Evolutionary conservation across 2,797 vertebrate genomes (phyloP).

Genomic region (Merluccius polli): DNA sequence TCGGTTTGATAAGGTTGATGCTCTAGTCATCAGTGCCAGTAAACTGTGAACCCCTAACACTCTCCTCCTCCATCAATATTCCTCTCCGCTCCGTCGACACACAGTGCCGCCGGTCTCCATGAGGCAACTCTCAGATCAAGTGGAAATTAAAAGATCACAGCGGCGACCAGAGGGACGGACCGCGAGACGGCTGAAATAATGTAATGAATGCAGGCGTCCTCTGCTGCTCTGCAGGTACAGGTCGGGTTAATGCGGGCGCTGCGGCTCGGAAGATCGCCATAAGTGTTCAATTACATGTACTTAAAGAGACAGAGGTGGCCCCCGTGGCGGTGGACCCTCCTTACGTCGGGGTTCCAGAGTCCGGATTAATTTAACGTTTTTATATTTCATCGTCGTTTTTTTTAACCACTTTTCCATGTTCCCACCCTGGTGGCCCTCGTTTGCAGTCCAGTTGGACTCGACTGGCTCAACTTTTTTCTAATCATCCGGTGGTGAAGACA

Average conservation of each 20-base stretch:
- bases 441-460: background rate
- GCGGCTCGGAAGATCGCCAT: conserved; percentile 51
- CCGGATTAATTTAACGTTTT: conserved; percentile 72
- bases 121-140: conserved; percentile 49
- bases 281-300: conserved; percentile 67
- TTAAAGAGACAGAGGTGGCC: conserved; percentile 46
- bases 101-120: background rate
- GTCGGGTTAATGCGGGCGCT: conserved; percentile 56
- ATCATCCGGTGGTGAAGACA: background rate
- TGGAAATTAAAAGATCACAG: conserved; percentile 17
- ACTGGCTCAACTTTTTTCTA: background rate
- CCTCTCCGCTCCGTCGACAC: conserved; percentile 7
- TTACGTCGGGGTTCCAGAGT: conserved; percentile 40
- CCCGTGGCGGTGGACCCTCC: conserved; percentile 4
- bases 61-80: conserved; percentile 34
- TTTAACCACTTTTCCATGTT: conserved; percentile 37
- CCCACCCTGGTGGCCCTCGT: background rate
- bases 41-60: conserved; percentile 9
- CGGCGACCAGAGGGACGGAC: conserved; percentile 22
- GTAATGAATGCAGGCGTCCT: conserved; percentile 50
- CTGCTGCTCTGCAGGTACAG: conserved; percentile 48
- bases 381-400: conserved; percentile 53
- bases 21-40: conserved; percentile 59
- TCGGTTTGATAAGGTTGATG: conserved; percentile 71
- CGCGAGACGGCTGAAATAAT: conserved; percentile 35